Percentiles rank a stretch among this genome's conserved stretches.
Conservation (phyloP, 2,888 invertebrate species). For the Aleiodes alternator region DNA sequence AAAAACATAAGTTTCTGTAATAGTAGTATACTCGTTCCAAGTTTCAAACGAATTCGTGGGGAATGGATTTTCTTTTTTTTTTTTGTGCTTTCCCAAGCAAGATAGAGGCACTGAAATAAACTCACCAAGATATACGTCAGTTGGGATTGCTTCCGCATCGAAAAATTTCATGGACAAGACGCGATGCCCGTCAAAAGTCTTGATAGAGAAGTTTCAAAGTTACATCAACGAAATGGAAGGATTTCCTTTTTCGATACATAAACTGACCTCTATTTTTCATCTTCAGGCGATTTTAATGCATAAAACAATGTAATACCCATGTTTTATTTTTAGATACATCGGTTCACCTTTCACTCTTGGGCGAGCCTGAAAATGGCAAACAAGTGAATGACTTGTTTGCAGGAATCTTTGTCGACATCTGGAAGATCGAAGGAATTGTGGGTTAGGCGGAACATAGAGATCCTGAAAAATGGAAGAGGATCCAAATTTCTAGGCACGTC, state of each 20-base stretch:
- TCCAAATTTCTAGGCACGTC: conserved; percentile 40
- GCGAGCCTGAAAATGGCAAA: conserved; percentile 50
- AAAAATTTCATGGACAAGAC: conserved; percentile 60
- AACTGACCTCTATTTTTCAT: conserved; percentile 22
- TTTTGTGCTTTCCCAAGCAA: neutral
- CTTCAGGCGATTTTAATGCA: neutral
- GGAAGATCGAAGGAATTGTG: conserved; percentile 7
- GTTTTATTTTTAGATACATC: conserved; percentile 41
- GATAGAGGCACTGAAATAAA: conserved; percentile 16
- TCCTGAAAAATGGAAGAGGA: neutral
- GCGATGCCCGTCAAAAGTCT: conserved; percentile 65
- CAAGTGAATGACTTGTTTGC: conserved; percentile 32
- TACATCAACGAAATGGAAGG: conserved; percentile 71
- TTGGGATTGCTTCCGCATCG: conserved; percentile 59
- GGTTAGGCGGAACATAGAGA: neutral
- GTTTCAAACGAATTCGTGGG: neutral
- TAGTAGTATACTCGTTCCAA: neutral
- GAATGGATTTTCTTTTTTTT: neutral
- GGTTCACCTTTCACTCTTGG: conserved; percentile 45
- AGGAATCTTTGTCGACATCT: neutral
- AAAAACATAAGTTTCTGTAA: conserved; percentile 2
- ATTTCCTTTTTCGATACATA: conserved; percentile 34
- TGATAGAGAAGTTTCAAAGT: conserved; percentile 66
- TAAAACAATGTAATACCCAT: conserved; percentile 1
- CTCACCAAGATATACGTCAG: conserved; percentile 23